Base-by-base conservation (phyloP, 2,797 vertebrate species). In the Tachyglossus aculeatus region DNA sequence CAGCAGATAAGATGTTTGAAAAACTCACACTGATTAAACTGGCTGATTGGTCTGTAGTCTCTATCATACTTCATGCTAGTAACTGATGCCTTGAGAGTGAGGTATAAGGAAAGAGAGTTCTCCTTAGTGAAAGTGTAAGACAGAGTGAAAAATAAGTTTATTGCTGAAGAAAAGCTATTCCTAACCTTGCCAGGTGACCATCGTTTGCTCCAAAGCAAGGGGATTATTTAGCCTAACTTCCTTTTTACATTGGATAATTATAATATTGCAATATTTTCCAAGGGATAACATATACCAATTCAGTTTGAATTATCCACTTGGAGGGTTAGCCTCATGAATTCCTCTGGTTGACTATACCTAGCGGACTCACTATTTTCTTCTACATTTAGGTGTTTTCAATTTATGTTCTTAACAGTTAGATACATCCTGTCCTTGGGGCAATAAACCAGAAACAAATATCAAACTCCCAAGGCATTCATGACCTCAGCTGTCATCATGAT, bases 221-320 rank as follows among this genome's bases (percentile, higher is more conserved):
- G 54, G 52, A 24, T 45, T 38, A 32, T 27, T 57, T 59, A 64
- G 7, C 19, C n/a, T 10, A 43, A 15, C 44, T 27, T 59, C 40
- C 5, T 58, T 45, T 27, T 52, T 68, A n/a, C n/a, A n/a, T 62
- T 59, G 16, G 18, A 58, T 69, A 62, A 34, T 53, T 38, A 25
- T 6, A 22, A 33, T 37, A 11, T 44, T 34, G 19, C 4, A 64
- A 7, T 55, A 51, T 37, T 62, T 22, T 55, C 7, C 31, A 13
- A 45, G 7, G 22, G 8, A 3, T 16, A 62, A 55, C 7, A 37
- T 56, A 8, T 10, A 11, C 3, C 5, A 29, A 4, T 48, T 2
- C 45, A n/a, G n/a, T 29, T 48, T 48, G 45, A 48, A 29, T 27
- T 8, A 29, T n/a, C n/a, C n/a, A n/a, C n/a, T n/a, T n/a, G n/a